Conservation (phyloP, 35 echinoderm and acorn worm species). For the Acanthaster planci region DNA sequence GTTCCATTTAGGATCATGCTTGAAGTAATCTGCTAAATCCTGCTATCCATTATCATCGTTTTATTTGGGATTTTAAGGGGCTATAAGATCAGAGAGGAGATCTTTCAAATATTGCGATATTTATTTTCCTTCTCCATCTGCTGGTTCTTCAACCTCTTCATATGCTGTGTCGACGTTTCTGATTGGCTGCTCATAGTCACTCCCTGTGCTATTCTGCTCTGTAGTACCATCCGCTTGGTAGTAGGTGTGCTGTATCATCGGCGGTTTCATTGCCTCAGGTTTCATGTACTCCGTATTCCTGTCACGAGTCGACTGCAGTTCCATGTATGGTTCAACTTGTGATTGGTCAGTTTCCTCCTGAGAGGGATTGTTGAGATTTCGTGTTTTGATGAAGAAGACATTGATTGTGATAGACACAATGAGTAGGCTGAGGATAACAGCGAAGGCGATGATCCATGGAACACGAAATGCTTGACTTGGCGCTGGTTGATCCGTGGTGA, state of each 20-base stretch:
- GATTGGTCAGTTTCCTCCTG: neutral
- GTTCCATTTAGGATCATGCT: too few relatives aligned
- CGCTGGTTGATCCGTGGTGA: too few relatives aligned
- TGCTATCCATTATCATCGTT: too few relatives aligned
- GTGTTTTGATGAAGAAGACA: neutral
- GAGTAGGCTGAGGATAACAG: neutral
- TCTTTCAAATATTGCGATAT: too few relatives aligned
- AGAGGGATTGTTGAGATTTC: neutral
- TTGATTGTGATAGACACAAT: neutral
- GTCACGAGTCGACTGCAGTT: neutral
- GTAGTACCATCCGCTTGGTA: neutral
- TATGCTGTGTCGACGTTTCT: neutral
- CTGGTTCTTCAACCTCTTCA: neutral
- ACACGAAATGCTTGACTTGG: neutral
- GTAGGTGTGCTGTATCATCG: neutral
- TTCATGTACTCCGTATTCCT: neutral
- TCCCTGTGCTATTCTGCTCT: neutral
- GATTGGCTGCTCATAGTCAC: neutral
- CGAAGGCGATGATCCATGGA: neutral
- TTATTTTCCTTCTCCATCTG: too few relatives aligned
- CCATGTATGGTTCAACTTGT: slow-evolving; percentile 1
- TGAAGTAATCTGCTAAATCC: too few relatives aligned
- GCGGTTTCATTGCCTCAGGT: neutral
- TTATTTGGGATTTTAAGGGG: too few relatives aligned
- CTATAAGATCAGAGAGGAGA: too few relatives aligned